phyloP scores from a whole-genome alignment of 2,888 invertebrate genomes.

The Sinohyriopsis cumingii region DNA sequence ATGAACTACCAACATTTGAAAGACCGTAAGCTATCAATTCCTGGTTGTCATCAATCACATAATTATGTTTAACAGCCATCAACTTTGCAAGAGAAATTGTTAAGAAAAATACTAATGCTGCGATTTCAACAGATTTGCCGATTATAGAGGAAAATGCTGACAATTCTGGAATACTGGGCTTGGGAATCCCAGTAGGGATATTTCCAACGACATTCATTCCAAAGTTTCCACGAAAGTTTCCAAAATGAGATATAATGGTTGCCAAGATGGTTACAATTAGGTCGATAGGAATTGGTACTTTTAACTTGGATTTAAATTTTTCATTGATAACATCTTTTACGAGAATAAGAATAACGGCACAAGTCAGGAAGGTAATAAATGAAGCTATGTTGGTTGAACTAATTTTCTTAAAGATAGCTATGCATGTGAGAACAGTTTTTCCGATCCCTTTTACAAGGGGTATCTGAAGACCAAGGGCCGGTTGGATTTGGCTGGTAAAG shows the following conservation, averaged over 20 bases:
- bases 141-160: constrained; percentile 19
- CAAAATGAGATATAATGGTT: constrained; percentile 55
- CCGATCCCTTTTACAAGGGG: constrained; percentile 39
- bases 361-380: constrained; percentile 79
- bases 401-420: constrained; percentile 77
- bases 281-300: constrained; percentile 66
- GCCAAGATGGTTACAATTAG: constrained; percentile 57
- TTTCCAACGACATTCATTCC: constrained; percentile 47
- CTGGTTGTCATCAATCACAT: constrained; percentile 67
- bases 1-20: constrained; percentile 63
- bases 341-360: constrained; percentile 78
- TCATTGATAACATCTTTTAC: constrained; percentile 67
- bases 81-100: constrained; percentile 67
- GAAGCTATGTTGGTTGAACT: constrained; percentile 79
- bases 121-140: constrained; percentile 45
- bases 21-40: constrained; percentile 71
- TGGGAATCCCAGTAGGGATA: constrained; percentile 60
- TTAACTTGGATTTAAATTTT: constrained; percentile 50
- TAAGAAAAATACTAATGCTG: constrained; percentile 55
- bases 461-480: constrained; percentile 42
- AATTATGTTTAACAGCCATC: constrained; percentile 67
- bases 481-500: constrained; percentile 49
- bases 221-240: constrained; percentile 35
- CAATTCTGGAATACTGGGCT: constrained; percentile 46
- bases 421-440: constrained; percentile 73